A percentile compares a stretch with the other conserved stretches of the same genome.
phyloP scores from a whole-genome alignment of 2,888 invertebrate genomes.

The Heliconius aoede region DNA sequence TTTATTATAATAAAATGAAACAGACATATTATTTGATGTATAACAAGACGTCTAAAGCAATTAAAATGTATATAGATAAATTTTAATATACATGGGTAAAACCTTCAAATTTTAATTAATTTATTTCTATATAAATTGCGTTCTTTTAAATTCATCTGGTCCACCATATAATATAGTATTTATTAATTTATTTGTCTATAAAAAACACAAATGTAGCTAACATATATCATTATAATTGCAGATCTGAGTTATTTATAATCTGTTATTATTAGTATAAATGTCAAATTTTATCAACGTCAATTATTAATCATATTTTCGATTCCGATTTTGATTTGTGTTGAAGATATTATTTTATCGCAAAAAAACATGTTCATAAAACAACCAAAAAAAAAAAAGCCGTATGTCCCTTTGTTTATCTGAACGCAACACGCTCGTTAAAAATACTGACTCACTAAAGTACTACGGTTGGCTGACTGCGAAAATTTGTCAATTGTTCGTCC shows the following conservation, averaged over 20 bases:
- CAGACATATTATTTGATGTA: conserved; percentile 3
- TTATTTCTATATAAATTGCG: too few species aligned
- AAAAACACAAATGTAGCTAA: too few species aligned
- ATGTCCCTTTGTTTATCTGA: conserved; percentile 31
- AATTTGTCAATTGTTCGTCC: conserved; percentile 67
- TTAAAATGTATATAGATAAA: neutral
- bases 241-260: conserved; percentile 21
- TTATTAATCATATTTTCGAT: too few species aligned
- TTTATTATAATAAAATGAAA: conserved; percentile 50
- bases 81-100: neutral
- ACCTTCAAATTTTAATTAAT: neutral
- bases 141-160: neutral
- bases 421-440: conserved; percentile 36
- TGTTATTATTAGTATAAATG: neutral
- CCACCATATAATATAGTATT: neutral
- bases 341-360: neutral
- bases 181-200: too few species aligned
- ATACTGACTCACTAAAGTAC: conserved; percentile 67
- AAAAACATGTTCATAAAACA: conserved; percentile 1
- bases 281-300: too few species aligned
- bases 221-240: conserved; percentile 25
- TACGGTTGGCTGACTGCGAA: conserved; percentile 77
- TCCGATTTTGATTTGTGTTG: neutral
- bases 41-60: neutral
- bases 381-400: conserved; percentile 5